Evolutionary conservation across 2,888 invertebrate species (phyloP), one percentile per base, ranked within the genome.

Genomic region (Molorchus minor): DNA sequence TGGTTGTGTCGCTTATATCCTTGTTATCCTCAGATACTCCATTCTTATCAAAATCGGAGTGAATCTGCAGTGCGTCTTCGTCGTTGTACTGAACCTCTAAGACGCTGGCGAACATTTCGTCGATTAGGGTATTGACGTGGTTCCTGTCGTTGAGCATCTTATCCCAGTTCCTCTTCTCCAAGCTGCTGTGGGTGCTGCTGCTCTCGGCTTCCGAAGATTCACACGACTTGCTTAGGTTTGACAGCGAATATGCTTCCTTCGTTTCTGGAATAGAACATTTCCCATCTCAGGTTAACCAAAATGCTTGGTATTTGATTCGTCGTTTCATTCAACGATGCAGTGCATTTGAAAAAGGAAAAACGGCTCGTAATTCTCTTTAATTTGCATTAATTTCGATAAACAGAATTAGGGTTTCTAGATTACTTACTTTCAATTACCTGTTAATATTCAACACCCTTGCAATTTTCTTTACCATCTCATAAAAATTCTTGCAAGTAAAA

Each of bases 61-160:
- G 3, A 19, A 25, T 35, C 13, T 30, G 20, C 19, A 19, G 16
- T 21, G 59, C 41, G 62, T 68, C 21, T 60, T 69, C 70, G 15
- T 71, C 66, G 52, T 70, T 68, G 3, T 73, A 73, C 35, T 51
- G 61, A n/a, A 72, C 71, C 41, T 79, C 79, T 29, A 80, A 61
- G 52, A 79, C 79, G 60, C 78, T 78, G 1, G 80, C 79, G 56
- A 80, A 78, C 80, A 80, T 80, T 57, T 80, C 80, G 60, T 80
- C 79, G 38, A 80, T 80, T 35, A 80, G 67, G 16, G 78, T 78
- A 58, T 79, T 80, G 5, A 79, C 79, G 65, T 79, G 79, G 64
- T 79, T 79, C 53, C 77, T 71, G 55, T 78, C 79, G 52, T 74
- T 76, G 46, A 72, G 60, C 56, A 71, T 68, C 58, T 73, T 72